These are phyloP conservation scores for Chironomus tentans DNA, from an alignment of 2,888 invertebrate genomes.

Conservation along the genomic window DNA sequence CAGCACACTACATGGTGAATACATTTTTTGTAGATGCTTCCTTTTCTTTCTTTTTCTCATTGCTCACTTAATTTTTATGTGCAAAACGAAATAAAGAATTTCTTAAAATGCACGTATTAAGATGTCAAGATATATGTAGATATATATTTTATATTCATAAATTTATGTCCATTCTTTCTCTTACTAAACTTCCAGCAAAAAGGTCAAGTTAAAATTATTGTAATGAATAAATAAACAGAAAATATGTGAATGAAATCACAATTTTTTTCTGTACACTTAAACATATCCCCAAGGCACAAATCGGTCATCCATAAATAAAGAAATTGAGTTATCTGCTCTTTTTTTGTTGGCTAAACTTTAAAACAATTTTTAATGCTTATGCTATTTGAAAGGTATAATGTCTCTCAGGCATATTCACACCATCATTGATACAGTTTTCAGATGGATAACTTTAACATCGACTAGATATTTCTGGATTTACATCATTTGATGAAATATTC, in stretches of 20 bases:
- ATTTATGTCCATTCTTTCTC: no score
- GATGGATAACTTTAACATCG: no score
- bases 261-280: background rate
- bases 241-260: background rate
- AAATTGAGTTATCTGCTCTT: no score
- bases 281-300: conserved; percentile 3
- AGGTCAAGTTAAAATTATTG: conserved; percentile 18
- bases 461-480: no score
- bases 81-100: conserved; percentile 14
- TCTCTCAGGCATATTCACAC: no score
- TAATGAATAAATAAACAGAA: background rate
- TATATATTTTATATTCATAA: background rate
- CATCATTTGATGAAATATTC: no score
- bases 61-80: background rate
- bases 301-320: background rate
- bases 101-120: conserved; percentile 24
- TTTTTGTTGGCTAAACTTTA: no score
- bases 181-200: background rate
- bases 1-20: background rate
- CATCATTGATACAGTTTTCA: no score
- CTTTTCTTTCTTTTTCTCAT: background rate
- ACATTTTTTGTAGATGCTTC: background rate
- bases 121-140: conserved; percentile 16
- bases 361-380: background rate
- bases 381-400: no score